These are phyloP conservation scores for Oxytorus armatus DNA, from an alignment of 2,888 invertebrate species.

Conservation along the genomic window DNA sequence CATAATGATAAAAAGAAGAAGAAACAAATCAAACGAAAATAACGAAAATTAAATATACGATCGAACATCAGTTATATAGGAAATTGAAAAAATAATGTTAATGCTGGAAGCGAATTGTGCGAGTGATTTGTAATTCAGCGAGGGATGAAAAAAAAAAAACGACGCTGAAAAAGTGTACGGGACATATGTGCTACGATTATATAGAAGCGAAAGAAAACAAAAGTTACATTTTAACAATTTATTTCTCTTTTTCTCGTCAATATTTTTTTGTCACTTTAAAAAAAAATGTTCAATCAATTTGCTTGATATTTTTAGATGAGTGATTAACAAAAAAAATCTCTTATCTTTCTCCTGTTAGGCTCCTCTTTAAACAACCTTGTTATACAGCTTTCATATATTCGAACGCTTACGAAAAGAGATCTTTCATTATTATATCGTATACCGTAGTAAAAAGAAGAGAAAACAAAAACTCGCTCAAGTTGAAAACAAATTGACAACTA, in stretches of 20 bases:
- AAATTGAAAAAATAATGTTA: slow-evolving; percentile 31
- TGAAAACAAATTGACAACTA: neutral
- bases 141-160: neutral
- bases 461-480: slow-evolving; percentile 26
- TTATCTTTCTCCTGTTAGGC: neutral
- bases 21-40: slow-evolving; percentile 5
- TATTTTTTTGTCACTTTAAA: slow-evolving; percentile 3
- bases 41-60: slow-evolving; percentile 8
- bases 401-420: slow-evolving; percentile 3
- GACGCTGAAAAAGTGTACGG: neutral
- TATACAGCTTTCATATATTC: neutral
- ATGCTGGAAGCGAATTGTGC: slow-evolving; percentile 31
- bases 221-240: neutral
- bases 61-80: slow-evolving; percentile 34
- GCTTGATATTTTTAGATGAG: slow-evolving; percentile 18
- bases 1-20: slow-evolving; percentile 14
- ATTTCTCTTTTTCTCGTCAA: slow-evolving; percentile 4
- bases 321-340: neutral
- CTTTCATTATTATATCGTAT: neutral
- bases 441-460: neutral
- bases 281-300: neutral
- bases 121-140: neutral
- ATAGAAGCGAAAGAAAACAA: neutral
- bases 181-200: neutral
- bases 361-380: neutral